These are phyloP conservation scores for Synanthedon vespiformis DNA, from an alignment of 2,888 invertebrate species.

Conservation along the genomic window DNA sequence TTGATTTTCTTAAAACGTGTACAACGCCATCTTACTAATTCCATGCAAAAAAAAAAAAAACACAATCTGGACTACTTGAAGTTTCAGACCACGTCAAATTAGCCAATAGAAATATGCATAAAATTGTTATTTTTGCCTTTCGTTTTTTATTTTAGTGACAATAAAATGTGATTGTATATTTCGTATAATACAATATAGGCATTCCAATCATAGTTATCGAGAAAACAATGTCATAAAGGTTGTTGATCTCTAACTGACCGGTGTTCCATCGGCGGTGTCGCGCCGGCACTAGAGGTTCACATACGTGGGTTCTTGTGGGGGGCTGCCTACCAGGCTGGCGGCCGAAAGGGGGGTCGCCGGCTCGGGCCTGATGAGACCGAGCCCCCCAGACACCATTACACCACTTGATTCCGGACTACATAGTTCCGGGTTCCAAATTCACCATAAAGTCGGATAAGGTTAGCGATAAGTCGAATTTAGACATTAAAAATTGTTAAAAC, in stretches of 20 bases:
- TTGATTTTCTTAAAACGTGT: too few species aligned
- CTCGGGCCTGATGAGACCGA: conserved; percentile 66
- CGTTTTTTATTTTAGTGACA: too few species aligned
- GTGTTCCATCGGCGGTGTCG: conserved; percentile 47
- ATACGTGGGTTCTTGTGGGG: conserved; percentile 91
- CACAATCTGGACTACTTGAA: too few species aligned
- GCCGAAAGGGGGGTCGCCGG: conserved; percentile 62
- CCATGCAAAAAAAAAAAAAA: too few species aligned
- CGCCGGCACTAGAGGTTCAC: conserved; percentile 88
- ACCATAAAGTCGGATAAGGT: too few species aligned
- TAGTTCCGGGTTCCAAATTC: conserved; percentile 6
- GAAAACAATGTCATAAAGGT: conserved; percentile 8
- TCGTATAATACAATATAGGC: neutral
- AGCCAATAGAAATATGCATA: too few species aligned
- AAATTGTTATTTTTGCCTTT: too few species aligned
- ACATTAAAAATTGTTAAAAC: too few species aligned
- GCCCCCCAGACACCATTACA: conserved; percentile 64
- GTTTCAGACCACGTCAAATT: too few species aligned
- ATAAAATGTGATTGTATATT: too few species aligned
- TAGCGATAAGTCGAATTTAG: too few species aligned
- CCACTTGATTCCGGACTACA: conserved; percentile 69
- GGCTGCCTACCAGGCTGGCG: conserved; percentile 63
- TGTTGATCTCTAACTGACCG: conserved; percentile 43
- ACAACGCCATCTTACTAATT: too few species aligned
- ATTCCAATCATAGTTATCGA: neutral